phyloP scores from a whole-genome alignment of 2,113 vertebrate species.

The Cettia cetti region DNA sequence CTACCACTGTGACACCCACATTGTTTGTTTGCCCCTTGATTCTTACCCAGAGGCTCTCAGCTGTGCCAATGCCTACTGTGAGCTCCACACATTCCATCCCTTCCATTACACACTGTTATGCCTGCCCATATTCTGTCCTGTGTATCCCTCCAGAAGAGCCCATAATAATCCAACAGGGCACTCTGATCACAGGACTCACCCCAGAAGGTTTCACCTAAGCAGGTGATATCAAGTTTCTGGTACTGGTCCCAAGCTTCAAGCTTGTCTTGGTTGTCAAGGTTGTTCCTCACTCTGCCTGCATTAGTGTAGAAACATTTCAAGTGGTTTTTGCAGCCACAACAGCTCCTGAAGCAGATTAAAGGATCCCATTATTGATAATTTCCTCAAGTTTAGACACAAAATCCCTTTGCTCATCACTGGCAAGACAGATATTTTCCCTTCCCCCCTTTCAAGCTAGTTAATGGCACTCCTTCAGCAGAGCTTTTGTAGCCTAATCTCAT shows the following conservation, averaged over 20 bases:
- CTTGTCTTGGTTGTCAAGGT: no score
- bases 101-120: no score
- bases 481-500: not conserved
- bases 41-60: not conserved
- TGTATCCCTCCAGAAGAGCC: not conserved
- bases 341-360: not conserved
- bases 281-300: not conserved
- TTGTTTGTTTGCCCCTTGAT: not conserved
- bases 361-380: not conserved
- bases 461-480: not conserved
- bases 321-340: not conserved
- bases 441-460: not conserved
- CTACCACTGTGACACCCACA: not conserved
- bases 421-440: not conserved
- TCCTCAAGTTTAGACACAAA: not conserved
- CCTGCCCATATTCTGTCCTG: not conserved
- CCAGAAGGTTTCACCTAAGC: not conserved
- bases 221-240: not conserved
- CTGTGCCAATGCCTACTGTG: not conserved
- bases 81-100: not conserved
- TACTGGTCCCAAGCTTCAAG: fast-evolving
- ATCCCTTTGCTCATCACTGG: not conserved
- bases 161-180: not conserved
- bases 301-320: not conserved
- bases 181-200: not conserved